phyloP scores from a whole-genome alignment of 2,797 vertebrate genomes.

The Adrianichthys oophorus region DNA sequence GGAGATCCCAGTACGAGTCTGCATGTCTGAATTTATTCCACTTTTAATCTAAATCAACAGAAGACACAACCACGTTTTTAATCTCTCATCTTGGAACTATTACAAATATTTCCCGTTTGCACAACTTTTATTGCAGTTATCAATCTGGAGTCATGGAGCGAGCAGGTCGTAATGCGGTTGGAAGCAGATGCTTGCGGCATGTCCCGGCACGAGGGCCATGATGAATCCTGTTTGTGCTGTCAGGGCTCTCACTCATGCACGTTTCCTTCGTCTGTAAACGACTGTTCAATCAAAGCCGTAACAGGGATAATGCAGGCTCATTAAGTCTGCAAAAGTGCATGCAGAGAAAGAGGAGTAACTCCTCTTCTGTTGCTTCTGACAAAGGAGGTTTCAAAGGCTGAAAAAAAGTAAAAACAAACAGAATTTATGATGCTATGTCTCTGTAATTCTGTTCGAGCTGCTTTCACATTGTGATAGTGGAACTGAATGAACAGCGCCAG shows the following conservation, averaged over 20 bases:
- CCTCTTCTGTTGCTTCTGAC: not conserved
- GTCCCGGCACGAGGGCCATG: not conserved
- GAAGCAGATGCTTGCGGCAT: not conserved
- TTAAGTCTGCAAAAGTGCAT: not conserved
- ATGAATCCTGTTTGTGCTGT: not conserved
- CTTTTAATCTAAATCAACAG: not conserved
- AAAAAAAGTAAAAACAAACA: not conserved
- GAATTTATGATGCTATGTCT: no score
- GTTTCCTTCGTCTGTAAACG: not conserved
- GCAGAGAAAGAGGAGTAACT: not conserved
- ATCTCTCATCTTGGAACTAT: not conserved
- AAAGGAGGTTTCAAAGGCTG: not conserved
- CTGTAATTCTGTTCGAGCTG: no score
- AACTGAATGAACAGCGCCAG: no score
- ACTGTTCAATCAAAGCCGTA: not conserved
- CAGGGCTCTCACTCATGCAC: not conserved
- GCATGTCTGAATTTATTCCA: not conserved
- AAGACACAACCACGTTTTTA: no score
- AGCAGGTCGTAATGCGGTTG: conserved; percentile 2
- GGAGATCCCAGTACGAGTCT: no score
- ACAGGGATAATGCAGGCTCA: not conserved
- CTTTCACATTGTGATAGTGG: no score
- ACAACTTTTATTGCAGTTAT: not conserved
- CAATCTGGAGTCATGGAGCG: conserved; percentile 1
- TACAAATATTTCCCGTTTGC: conserved; percentile 1